A percentile compares a stretch with the other conserved stretches of the same genome.
Evolutionary conservation across 2,113 vertebrate species (phyloP).

Genomic region (Spea bombifrons): DNA sequence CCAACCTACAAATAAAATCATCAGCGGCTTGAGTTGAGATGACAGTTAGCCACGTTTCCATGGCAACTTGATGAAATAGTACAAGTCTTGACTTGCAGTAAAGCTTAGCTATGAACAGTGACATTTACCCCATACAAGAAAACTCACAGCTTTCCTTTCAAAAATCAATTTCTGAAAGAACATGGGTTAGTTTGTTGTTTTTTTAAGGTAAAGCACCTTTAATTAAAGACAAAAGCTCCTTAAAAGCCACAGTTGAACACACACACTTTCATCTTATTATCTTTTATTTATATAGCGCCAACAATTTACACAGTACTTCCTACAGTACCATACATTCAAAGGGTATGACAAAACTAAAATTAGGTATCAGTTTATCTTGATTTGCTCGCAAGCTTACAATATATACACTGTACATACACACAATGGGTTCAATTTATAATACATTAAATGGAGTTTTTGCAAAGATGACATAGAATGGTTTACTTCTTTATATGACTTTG

Average conservation of each 20-base stretch:
- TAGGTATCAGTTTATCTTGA: neutral
- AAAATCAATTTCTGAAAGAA: constrained; percentile 62
- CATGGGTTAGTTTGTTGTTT: constrained; percentile 52
- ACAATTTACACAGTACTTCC: too few species aligned
- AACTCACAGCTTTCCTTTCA: constrained; percentile 59
- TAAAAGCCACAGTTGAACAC: constrained; percentile 32
- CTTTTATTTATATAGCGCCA: too few species aligned
- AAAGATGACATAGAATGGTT: too few species aligned
- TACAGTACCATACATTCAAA: neutral
- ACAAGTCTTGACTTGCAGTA: constrained; percentile 69
- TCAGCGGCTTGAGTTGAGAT: constrained; percentile 67
- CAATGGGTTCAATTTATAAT: neutral
- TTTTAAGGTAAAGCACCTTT: constrained; percentile 60
- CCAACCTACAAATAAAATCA: constrained; percentile 75
- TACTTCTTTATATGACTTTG: too few species aligned
- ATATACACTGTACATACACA: neutral
- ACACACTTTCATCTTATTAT: too few species aligned
- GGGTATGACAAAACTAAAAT: neutral
- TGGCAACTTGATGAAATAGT: constrained; percentile 70
- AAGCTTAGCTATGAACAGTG: constrained; percentile 69
- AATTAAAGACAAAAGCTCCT: constrained; percentile 63
- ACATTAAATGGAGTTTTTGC: too few species aligned
- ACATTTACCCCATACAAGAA: constrained; percentile 70
- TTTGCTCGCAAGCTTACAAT: neutral
- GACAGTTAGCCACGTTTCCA: constrained; percentile 76